A percentile compares a stretch with the other conserved stretches of the same genome.
Conservation (phyloP, 2,888 invertebrate species). For the Acleris holmiana region DNA sequence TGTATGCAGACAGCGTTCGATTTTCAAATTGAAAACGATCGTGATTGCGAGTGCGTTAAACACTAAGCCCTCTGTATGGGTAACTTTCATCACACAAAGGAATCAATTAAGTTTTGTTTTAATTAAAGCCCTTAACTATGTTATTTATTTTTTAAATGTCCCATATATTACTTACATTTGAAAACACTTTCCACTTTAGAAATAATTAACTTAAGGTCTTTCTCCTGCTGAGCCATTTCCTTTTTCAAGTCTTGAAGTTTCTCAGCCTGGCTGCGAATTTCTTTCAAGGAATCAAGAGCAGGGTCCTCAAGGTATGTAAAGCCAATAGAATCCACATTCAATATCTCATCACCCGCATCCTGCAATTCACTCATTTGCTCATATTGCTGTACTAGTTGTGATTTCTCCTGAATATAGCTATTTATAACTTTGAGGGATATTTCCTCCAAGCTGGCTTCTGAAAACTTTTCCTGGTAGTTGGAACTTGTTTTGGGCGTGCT, state of each 20-base stretch:
- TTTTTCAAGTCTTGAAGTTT: slow-evolving; percentile 86
- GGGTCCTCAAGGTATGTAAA: slow-evolving; percentile 86
- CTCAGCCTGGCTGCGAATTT: slow-evolving; percentile 86
- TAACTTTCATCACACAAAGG: too few species aligned
- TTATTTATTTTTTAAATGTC: too few species aligned
- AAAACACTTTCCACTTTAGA: slow-evolving; percentile 66
- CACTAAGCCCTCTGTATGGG: too few species aligned
- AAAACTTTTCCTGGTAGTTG: slow-evolving; percentile 81
- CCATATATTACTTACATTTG: slow-evolving; percentile 52
- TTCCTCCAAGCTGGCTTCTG: slow-evolving; percentile 89
- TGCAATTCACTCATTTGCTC: slow-evolving; percentile 87
- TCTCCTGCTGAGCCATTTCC: slow-evolving; percentile 85
- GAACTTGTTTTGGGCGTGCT: slow-evolving; percentile 85
- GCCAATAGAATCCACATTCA: slow-evolving; percentile 86
- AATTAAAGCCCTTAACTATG: too few species aligned
- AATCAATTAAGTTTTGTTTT: too few species aligned
- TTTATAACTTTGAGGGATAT: slow-evolving; percentile 89
- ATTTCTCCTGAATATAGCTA: slow-evolving; percentile 88
- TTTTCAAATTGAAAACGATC: too few species aligned
- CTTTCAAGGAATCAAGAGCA: slow-evolving; percentile 85
- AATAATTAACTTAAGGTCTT: slow-evolving; percentile 81
- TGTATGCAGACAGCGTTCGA: too few species aligned
- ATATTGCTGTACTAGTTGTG: slow-evolving; percentile 87
- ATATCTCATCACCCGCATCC: slow-evolving; percentile 74
- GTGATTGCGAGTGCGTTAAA: too few species aligned